Evolutionary conservation across 2,797 vertebrate species (phyloP).

Genomic region (Cuculus canorus): DNA sequence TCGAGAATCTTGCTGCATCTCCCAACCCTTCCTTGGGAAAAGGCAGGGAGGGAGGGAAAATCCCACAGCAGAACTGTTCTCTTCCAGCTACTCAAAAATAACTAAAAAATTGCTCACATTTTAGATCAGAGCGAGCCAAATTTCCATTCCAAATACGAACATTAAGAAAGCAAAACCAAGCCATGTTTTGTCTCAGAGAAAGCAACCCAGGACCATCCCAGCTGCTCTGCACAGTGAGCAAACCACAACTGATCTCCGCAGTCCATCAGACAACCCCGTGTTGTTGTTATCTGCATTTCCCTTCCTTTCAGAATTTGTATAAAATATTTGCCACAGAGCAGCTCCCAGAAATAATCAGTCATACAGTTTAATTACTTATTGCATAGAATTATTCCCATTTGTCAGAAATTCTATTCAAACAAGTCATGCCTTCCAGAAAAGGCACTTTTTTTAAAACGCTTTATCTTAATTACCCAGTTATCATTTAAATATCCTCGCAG

Average conservation of each 20-base stretch:
- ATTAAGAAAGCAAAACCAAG: not conserved
- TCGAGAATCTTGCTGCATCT: not conserved
- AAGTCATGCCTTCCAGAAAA: not conserved
- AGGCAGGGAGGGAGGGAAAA: not conserved
- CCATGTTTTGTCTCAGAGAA: not conserved
- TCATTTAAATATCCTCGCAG: accelerated
- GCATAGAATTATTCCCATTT: not conserved
- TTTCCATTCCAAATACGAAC: accelerated
- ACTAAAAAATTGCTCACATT: not conserved
- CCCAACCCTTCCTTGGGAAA: not conserved
- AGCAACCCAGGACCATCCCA: accelerated
- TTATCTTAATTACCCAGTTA: not conserved
- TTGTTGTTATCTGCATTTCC: not conserved
- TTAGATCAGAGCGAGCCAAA: accelerated
- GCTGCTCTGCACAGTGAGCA: accelerated
- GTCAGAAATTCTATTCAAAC: not conserved
- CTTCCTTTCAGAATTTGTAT: not conserved
- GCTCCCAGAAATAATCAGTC: not conserved
- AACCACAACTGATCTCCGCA: not conserved
- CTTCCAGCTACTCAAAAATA: not conserved
- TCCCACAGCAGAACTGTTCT: not conserved
- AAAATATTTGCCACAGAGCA: not conserved
- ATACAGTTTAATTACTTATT: not conserved
- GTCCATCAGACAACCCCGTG: not conserved
- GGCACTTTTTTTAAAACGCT: too few species aligned